phyloP scores from a whole-genome alignment of 2,888 invertebrate species.

The Cistogaster globosa region DNA sequence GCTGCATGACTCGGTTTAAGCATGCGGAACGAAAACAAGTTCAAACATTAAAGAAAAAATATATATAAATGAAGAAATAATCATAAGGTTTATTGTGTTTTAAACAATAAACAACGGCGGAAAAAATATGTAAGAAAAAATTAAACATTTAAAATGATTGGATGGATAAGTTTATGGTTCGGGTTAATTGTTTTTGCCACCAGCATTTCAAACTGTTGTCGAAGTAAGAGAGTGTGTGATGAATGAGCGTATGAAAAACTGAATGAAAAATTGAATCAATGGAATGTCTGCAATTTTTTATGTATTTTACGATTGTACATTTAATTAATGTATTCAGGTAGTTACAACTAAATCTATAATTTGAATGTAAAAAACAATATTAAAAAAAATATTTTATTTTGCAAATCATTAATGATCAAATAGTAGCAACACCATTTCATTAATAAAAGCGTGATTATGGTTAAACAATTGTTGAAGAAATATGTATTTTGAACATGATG shows the following conservation, averaged over 20 bases:
- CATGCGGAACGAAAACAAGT: slow-evolving; percentile 71
- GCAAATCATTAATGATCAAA: slow-evolving; percentile 29
- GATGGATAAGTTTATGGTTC: slow-evolving; percentile 62
- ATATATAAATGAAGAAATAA: slow-evolving; percentile 15
- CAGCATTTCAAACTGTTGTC: slow-evolving; percentile 63
- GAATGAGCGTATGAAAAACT: slow-evolving; percentile 13
- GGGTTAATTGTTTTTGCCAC: slow-evolving; percentile 71
- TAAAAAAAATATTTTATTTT: slow-evolving; percentile 11
- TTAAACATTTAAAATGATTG: slow-evolving; percentile 42
- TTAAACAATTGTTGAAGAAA: neutral
- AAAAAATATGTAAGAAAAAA: slow-evolving; percentile 6
- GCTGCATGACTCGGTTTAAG: slow-evolving; percentile 51
- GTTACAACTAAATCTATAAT: slow-evolving; percentile 28
- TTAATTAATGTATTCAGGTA: slow-evolving; percentile 41
- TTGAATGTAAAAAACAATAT: neutral
- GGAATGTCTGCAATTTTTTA: slow-evolving; percentile 40
- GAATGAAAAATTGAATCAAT: slow-evolving; percentile 1
- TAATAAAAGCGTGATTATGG: slow-evolving; percentile 8
- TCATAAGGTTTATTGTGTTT: slow-evolving; percentile 34
- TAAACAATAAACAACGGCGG: slow-evolving; percentile 32
- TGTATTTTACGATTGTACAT: slow-evolving; percentile 51
- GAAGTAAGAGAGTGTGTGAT: slow-evolving; percentile 28
- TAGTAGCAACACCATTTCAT: slow-evolving; percentile 17
- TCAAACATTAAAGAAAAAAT: slow-evolving; percentile 55
- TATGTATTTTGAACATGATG: no score